Evolutionary conservation across 2,113 vertebrate genomes (phyloP).

Genomic region (Macroglossus sobrinus): DNA sequence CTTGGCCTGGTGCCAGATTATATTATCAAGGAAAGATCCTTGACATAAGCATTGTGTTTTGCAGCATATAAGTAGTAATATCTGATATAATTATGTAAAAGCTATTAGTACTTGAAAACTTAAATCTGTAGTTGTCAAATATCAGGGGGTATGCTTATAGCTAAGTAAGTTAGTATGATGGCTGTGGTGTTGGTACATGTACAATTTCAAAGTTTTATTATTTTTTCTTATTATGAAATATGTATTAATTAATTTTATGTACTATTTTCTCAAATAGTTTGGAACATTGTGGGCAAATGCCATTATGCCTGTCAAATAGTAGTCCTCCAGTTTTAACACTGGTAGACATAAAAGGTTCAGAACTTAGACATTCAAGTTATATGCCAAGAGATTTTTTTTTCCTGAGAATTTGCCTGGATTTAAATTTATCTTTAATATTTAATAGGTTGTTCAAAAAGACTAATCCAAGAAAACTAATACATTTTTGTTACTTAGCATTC

Average conservation of each 20-base stretch:
- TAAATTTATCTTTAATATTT: constrained; percentile 21
- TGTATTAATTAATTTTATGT: constrained; percentile 79
- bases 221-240: constrained; percentile 69
- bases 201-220: constrained; percentile 42
- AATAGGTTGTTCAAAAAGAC: neutral
- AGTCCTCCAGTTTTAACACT: constrained; percentile 51
- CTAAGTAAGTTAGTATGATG: constrained; percentile 76
- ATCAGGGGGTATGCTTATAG: constrained; percentile 57
- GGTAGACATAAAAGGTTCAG: constrained; percentile 46
- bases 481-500: neutral
- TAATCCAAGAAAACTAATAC: neutral
- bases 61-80: neutral
- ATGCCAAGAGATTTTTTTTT: neutral
- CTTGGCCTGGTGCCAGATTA: neutral
- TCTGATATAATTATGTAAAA: neutral
- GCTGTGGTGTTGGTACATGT: neutral
- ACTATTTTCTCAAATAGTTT: constrained; percentile 78
- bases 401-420: neutral
- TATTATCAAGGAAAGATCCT: neutral
- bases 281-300: constrained; percentile 60
- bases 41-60: neutral
- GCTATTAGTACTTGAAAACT: neutral
- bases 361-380: neutral
- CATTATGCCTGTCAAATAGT: constrained; percentile 60
- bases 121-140: neutral